A percentile compares a stretch with the other conserved stretches of the same genome.
Conservation (phyloP, 2,113 vertebrate genomes). For the Rutilus rutilus region DNA sequence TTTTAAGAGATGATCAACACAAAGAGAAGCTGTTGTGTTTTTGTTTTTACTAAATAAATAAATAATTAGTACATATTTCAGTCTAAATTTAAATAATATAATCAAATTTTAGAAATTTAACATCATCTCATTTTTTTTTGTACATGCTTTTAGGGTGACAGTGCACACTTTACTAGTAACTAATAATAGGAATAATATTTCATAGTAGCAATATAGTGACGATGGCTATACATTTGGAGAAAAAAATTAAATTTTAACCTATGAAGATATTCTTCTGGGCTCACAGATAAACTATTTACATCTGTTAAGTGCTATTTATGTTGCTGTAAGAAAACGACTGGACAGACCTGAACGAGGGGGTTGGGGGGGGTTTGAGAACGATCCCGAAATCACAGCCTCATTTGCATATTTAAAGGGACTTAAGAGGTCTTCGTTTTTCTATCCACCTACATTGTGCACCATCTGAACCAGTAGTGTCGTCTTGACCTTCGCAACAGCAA, state of each 20-base stretch:
- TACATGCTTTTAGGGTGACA: constrained; percentile 34
- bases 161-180: constrained; percentile 20
- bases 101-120: constrained; percentile 20
- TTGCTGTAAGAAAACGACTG: constrained; percentile 4
- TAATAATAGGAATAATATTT: constrained; percentile 15
- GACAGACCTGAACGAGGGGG: neutral
- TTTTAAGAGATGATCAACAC: neutral
- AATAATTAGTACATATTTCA: constrained; percentile 28
- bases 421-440: neutral
- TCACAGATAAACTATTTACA: constrained; percentile 47
- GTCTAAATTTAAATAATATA: constrained; percentile 32
- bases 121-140: too few relatives aligned
- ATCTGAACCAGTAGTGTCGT: constrained; percentile 8
- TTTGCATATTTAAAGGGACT: constrained; percentile 37
- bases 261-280: neutral
- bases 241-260: neutral
- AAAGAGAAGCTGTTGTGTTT: neutral
- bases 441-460: neutral
- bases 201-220: constrained; percentile 16
- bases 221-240: constrained; percentile 20
- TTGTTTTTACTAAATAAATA: neutral
- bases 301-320: constrained; percentile 29
- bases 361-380: neutral
- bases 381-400: constrained; percentile 12
- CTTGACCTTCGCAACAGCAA: constrained; percentile 20